These are phyloP conservation scores for Eilema sororculum DNA, from an alignment of 2,888 invertebrate genomes.

Conservation along the genomic window DNA sequence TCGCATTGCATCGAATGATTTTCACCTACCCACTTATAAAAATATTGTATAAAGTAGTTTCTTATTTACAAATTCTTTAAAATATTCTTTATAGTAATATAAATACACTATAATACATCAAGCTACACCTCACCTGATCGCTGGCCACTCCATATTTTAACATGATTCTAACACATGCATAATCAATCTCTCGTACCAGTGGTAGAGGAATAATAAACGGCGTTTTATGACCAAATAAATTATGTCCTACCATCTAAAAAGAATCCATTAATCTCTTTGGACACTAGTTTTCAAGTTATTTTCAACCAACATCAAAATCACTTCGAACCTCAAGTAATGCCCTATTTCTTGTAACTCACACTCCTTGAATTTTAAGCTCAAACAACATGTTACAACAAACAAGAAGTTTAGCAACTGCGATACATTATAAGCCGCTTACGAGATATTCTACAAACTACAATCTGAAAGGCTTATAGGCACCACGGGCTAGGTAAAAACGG, in stretches of 20 bases:
- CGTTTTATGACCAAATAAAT: neutral
- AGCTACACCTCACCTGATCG: too few relatives aligned
- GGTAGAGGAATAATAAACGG: too few relatives aligned
- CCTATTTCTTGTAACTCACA: slow-evolving; percentile 11
- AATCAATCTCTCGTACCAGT: too few relatives aligned
- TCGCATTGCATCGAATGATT: too few relatives aligned
- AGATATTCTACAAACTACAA: slow-evolving; percentile 17
- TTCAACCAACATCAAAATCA: neutral
- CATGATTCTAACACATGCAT: too few relatives aligned
- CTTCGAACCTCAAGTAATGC: neutral
- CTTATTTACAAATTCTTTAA: too few relatives aligned
- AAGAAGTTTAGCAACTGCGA: slow-evolving; percentile 29
- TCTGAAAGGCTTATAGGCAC: neutral
- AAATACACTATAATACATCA: too few relatives aligned
- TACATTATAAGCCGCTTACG: slow-evolving; percentile 36
- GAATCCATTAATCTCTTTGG: neutral
- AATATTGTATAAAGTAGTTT: too few relatives aligned
- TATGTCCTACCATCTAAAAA: neutral
- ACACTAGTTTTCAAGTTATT: too few relatives aligned
- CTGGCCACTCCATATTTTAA: too few relatives aligned
- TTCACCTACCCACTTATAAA: too few relatives aligned
- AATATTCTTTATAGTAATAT: too few relatives aligned
- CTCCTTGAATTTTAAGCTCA: neutral
- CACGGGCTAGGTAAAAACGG: slow-evolving; percentile 12
- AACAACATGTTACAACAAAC: slow-evolving; percentile 30